These are phyloP conservation scores for Cebus imitator DNA, from an alignment of 2,113 vertebrate species.

Conservation along the genomic window DNA sequence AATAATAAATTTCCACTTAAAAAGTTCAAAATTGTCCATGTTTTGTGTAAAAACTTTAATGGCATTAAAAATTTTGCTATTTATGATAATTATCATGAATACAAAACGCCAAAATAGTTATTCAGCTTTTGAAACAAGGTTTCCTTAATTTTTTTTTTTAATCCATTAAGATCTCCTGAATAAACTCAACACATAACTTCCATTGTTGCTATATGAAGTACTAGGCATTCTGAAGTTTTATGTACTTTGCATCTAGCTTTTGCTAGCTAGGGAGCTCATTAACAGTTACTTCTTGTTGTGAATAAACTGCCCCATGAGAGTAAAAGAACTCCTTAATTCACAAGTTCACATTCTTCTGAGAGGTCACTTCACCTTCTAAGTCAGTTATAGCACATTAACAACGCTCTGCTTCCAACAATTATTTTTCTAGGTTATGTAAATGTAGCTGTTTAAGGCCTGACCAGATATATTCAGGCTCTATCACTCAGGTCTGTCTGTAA, in stretches of 20 bases:
- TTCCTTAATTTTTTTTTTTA: slow-evolving; percentile 68
- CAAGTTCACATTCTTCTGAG: slow-evolving; percentile 81
- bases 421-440: slow-evolving; percentile 75
- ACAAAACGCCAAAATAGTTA: slow-evolving; percentile 72
- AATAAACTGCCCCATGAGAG: slow-evolving; percentile 80
- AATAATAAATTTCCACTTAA: not conserved
- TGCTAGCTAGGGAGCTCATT: slow-evolving; percentile 79
- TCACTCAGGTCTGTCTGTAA: slow-evolving; percentile 28
- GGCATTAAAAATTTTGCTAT: not conserved
- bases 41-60: not conserved
- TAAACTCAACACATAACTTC: slow-evolving; percentile 53
- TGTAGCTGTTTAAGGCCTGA: slow-evolving; percentile 63
- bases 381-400: slow-evolving; percentile 79
- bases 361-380: slow-evolving; percentile 81
- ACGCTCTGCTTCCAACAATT: slow-evolving; percentile 76
- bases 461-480: slow-evolving; percentile 47
- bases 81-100: slow-evolving; percentile 35
- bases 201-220: slow-evolving; percentile 61
- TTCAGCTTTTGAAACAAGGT: slow-evolving; percentile 72
- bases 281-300: slow-evolving; percentile 78
- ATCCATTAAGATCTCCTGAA: slow-evolving; percentile 71
- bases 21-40: not conserved
- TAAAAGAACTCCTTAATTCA: slow-evolving; percentile 74
- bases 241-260: slow-evolving; percentile 76
- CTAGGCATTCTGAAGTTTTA: slow-evolving; percentile 73